Evolutionary conservation across 2,113 vertebrate species (phyloP).

Genomic region (Garra rufa): DNA sequence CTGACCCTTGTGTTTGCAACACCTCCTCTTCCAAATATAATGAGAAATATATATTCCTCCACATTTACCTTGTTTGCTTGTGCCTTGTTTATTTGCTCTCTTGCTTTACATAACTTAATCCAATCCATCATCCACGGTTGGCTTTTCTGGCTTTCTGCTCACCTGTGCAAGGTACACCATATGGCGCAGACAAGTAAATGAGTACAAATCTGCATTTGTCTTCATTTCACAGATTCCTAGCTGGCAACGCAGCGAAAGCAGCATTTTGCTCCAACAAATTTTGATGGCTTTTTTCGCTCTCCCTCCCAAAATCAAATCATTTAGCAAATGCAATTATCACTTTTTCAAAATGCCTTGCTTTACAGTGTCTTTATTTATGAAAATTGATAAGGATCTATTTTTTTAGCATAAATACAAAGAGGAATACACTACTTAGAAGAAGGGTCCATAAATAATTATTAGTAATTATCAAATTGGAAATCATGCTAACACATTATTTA

Average conservation of each 20-base stretch:
- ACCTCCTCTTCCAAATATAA: not conserved
- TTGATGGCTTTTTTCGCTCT: not conserved
- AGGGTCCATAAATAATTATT: not conserved
- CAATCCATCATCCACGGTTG: conserved; percentile 26
- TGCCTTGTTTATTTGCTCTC: conserved; percentile 11
- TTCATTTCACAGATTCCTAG: conserved; percentile 10
- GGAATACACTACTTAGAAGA: not conserved
- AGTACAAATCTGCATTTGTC: conserved; percentile 28
- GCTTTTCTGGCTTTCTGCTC: conserved; percentile 33
- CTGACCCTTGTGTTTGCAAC: conserved; percentile 6
- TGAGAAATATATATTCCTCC: conserved; percentile 17
- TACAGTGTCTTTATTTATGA: not conserved
- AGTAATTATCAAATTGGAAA: not conserved
- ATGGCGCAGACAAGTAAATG: conserved; percentile 29
- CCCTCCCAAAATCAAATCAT: not conserved
- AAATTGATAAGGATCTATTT: not conserved
- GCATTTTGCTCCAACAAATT: conserved; percentile 28
- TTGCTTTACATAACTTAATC: not conserved
- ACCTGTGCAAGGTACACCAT: conserved; percentile 5
- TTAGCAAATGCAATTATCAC: not conserved
- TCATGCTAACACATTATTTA: not conserved
- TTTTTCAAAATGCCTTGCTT: not conserved
- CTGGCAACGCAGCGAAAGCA: not conserved
- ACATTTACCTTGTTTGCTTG: conserved; percentile 6
- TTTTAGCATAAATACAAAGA: not conserved